Base-by-base conservation (phyloP, 2,888 invertebrate species). In the Mythimna ferrago region DNA sequence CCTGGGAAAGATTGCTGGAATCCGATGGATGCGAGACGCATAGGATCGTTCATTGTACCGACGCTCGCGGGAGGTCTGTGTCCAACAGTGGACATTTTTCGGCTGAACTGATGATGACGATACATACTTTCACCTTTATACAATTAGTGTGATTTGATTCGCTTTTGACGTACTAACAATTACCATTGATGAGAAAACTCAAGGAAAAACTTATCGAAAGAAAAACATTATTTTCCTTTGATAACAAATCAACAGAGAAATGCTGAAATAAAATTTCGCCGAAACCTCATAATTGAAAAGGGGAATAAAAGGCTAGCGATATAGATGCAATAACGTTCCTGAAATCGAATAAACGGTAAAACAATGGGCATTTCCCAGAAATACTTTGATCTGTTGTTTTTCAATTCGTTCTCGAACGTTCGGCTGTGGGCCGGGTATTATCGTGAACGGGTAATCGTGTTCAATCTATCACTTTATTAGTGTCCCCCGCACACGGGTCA, bases 401-500 rank as follows among this genome's bases (percentile, higher is more conserved):
- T 86, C 83, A 84, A 86, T 88, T 83, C 65, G 70, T 63, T 72
- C 62, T 70, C 61, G 66, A 72, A 80, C 73, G 64, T 70, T 81
- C 66, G 48, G 66, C 61, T 51, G 66, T 79, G 73, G 51, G 68
- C 65, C 51, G 68, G 78, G 73, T 82, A 76, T 81, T 69, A 80
- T 79, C 73, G 71, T 70, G 65, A 78, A 79, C 32, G 74, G 80
- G 78, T 84, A 73, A 86, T 84, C 67, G 75, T 72, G 85, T 83
- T 81, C 78, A 76, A 86, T 86, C 82, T 80, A 87, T 85, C 82
- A 85, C 76, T 67, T 66, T 71, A 81, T 85, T 87, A 83, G 72
- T 26, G 26, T 26, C 26, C 26, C 26, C 26, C 26, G 26, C 26
- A 26, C 26, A 26, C 26, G 26, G 26, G 26, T 26, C 2, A 26